These are phyloP conservation scores for Riparia riparia DNA, from an alignment of 2,113 vertebrate species.

Conservation along the genomic window DNA sequence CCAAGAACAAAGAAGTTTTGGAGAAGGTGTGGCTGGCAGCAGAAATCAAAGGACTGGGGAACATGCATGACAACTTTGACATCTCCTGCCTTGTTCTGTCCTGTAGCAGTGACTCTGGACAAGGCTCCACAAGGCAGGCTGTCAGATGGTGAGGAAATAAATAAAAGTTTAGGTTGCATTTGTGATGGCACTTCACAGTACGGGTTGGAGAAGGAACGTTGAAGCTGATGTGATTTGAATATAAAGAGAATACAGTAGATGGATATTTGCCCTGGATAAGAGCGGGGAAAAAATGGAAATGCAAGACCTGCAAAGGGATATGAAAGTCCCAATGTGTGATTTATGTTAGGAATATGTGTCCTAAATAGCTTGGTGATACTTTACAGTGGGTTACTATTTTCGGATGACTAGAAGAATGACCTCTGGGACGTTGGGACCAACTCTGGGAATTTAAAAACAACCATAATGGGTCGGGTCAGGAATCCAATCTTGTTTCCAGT, in stretches of 20 bases:
- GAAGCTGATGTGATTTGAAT: background rate
- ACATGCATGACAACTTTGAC: background rate
- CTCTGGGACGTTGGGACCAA: background rate
- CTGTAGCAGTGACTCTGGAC: background rate
- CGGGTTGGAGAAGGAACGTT: fast-evolving
- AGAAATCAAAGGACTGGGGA: background rate
- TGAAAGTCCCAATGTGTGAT: background rate
- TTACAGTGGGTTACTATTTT: constrained; percentile 17
- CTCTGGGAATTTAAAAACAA: background rate
- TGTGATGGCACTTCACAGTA: background rate
- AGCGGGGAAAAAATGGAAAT: background rate
- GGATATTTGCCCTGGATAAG: background rate
- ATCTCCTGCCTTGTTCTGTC: background rate
- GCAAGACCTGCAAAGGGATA: background rate
- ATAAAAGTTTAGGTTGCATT: background rate
- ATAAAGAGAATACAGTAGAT: background rate
- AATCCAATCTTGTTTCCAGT: background rate
- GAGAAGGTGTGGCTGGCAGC: background rate
- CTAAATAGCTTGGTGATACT: constrained; percentile 15
- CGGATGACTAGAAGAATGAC: background rate
- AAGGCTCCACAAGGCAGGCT: background rate
- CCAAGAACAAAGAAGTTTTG: background rate
- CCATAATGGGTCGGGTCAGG: background rate
- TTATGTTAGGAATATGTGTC: background rate
- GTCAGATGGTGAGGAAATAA: background rate